Evolutionary conservation across 2,888 invertebrate species (phyloP).

Genomic region (Cephonodes hylas): DNA sequence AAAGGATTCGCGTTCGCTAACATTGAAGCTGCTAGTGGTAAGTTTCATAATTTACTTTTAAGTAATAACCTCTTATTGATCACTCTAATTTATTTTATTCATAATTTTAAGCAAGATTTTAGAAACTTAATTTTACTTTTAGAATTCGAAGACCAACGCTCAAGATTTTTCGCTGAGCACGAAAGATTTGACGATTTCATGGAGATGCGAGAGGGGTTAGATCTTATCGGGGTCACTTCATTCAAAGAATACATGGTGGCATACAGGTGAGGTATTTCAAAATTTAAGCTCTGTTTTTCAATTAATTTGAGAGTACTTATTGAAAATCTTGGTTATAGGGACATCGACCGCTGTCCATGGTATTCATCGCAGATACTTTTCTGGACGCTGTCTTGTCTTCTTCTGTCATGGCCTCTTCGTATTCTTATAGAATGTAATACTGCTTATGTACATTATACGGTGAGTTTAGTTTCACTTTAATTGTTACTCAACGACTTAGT

Average conservation of each 20-base stretch:
- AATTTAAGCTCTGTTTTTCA: neutral
- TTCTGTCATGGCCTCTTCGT: slow-evolving; percentile 91
- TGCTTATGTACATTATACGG: slow-evolving; percentile 90
- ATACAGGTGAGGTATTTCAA: slow-evolving; percentile 57
- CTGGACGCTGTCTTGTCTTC: slow-evolving; percentile 86
- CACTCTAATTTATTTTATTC: too few species aligned
- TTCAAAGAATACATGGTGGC: slow-evolving; percentile 81
- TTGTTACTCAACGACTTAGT: slow-evolving; percentile 12
- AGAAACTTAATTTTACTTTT: slow-evolving; percentile 29
- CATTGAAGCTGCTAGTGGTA: slow-evolving; percentile 85
- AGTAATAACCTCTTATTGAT: too few species aligned
- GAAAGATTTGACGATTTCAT: slow-evolving; percentile 91
- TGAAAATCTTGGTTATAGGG: slow-evolving; percentile 47
- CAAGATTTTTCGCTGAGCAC: slow-evolving; percentile 89
- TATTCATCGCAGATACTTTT: slow-evolving; percentile 86
- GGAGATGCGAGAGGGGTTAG: slow-evolving; percentile 91
- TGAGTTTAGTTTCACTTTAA: slow-evolving; percentile 49
- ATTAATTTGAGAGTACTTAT: neutral
- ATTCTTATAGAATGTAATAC: slow-evolving; percentile 90
- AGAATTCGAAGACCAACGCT: slow-evolving; percentile 91
- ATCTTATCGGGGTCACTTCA: slow-evolving; percentile 83
- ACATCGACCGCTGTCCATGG: slow-evolving; percentile 81
- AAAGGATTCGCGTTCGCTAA: slow-evolving; percentile 91
- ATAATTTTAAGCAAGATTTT: neutral
- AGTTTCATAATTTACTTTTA: too few species aligned